Base-by-base conservation (phyloP, 2,888 invertebrate genomes). In the Phortica okadai region DNA sequence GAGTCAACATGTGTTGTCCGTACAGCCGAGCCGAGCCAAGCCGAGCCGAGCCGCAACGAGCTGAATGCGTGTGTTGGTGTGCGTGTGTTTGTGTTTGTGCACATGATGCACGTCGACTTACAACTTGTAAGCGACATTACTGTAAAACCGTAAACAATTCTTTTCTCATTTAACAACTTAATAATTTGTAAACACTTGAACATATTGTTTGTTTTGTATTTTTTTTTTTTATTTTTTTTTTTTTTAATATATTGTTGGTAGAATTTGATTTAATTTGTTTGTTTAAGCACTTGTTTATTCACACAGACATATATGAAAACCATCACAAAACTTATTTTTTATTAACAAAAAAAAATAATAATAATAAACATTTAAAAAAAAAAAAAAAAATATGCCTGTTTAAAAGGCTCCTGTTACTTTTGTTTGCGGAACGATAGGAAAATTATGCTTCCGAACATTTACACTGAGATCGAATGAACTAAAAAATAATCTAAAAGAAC, bases 391-490 rank as follows among this genome's bases (percentile, higher is more conserved):
- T 50, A 6, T 14, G 50, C 10, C 50, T 14, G 50, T 50, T 50
- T 14, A 14, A 50, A 14, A 50, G 50, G 50, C 50, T 8, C 10
- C 50, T 50, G 50, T 50, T 50, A 14, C 14, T 50, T 50, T 50
- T 50, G 8, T 14, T 50, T 50, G 14, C 50, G 14, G 70, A 72
- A 73, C 72, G 72, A 73, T 7, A 10, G 58, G 56, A 73, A 14
- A 50, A 50, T 21, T 54, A 54, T 80, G 81, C 83, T 84, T 86
- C 86, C 88, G 89, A 89, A 87, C 90, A 87, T 88, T 85, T 84
- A 85, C 88, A 83, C 85, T 85, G 88, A 90, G 91, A 91, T 91
- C 90, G 90, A 33, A 90, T 91, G 91, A 90, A 91, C 90, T 90
- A 86, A 90, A 86, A 84, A 87, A 79, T 44, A 16, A 56, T 56